phyloP scores from a whole-genome alignment of 2,113 vertebrate species.

The Grammomys surdaster region DNA sequence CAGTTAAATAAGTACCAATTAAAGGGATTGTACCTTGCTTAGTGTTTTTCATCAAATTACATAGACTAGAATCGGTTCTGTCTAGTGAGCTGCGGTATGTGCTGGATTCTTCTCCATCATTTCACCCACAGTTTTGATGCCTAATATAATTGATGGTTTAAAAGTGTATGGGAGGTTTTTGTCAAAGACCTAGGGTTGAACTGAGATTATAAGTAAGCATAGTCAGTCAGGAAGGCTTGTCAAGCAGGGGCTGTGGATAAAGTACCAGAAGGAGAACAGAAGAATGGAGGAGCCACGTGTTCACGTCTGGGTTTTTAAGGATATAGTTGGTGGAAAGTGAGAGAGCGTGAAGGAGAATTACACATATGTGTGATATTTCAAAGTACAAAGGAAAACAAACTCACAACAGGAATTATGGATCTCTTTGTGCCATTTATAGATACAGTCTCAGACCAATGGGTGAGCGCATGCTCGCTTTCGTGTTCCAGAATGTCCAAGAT shows the following conservation, averaged over 20 bases:
- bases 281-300: neutral
- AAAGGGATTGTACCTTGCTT: constrained; percentile 72
- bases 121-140: constrained; percentile 57
- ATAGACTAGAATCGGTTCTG: constrained; percentile 54
- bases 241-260: neutral
- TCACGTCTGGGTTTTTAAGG: neutral
- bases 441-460: neutral
- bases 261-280: neutral
- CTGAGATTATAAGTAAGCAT: constrained; percentile 64
- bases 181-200: constrained; percentile 46
- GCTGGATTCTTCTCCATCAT: constrained; percentile 40
- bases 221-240: constrained; percentile 61
- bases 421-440: rapidly evolving
- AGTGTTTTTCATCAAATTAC: constrained; percentile 72
- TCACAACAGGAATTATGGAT: neutral
- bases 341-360: constrained; percentile 1
- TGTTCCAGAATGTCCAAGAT: neutral
- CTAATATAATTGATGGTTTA: constrained; percentile 55
- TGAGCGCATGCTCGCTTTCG: neutral
- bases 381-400: neutral
- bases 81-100: neutral
- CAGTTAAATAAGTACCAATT: constrained; percentile 79
- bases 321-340: neutral
- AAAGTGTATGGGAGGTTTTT: constrained; percentile 60
- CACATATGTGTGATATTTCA: neutral